A percentile compares a stretch with the other conserved stretches of the same genome.
These are phyloP conservation scores for Phenacoccus solenopsis DNA, from an alignment of 1,140 invertebrate species.

Conservation along the genomic window DNA sequence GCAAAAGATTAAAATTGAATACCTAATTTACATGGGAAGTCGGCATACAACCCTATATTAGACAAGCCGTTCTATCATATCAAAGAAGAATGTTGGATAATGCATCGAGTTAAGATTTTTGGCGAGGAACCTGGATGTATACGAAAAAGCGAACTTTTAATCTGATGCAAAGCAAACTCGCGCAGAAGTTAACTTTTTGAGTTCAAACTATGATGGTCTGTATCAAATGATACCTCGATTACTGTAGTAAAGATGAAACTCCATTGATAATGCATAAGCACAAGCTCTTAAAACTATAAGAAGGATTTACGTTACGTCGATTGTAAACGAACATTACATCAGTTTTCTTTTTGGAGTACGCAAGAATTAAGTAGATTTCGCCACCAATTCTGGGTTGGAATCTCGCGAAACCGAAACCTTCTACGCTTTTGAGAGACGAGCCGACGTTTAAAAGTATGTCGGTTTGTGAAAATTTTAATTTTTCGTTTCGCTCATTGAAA, in stretches of 20 bases:
- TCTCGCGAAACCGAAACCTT: too few species aligned
- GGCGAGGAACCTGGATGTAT: not conserved
- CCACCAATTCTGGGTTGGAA: too few species aligned
- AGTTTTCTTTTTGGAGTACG: not conserved
- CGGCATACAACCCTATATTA: too few species aligned
- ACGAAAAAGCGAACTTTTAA: conserved; percentile 13
- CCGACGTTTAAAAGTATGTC: too few species aligned
- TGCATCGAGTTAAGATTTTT: not conserved
- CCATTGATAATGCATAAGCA: conserved; percentile 5
- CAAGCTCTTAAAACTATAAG: conserved; percentile 7
- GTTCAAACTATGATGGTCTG: not conserved
- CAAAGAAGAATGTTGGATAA: too few species aligned
- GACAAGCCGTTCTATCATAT: too few species aligned
- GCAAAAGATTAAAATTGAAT: too few species aligned
- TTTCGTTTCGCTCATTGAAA: not conserved
- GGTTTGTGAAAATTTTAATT: too few species aligned
- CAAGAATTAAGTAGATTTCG: conserved; percentile 6
- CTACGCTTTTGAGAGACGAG: too few species aligned
- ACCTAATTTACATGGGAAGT: too few species aligned
- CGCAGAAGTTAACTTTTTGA: conserved; percentile 5
- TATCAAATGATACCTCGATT: not conserved
- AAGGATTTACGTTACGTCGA: conserved; percentile 13
- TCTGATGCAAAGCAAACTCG: conserved; percentile 5
- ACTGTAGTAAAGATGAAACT: not conserved
- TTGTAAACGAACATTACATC: not conserved